Conservation (phyloP, 2,888 invertebrate genomes). For the Teleiodes luculella region DNA sequence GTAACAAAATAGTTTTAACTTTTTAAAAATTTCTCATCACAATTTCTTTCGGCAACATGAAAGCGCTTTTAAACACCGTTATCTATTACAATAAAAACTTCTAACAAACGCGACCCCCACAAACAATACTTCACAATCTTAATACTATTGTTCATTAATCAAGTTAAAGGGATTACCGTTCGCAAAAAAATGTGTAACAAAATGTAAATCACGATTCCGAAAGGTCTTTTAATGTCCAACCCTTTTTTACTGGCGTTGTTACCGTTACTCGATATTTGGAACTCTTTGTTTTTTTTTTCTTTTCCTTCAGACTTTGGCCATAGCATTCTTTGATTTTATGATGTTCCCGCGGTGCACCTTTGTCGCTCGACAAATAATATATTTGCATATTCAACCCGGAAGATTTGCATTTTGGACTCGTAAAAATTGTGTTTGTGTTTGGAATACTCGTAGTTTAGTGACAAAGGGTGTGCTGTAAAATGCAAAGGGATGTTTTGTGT, state of each 20-base stretch:
- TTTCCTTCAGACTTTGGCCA: conserved; percentile 45
- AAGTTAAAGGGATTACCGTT: conserved; percentile 57
- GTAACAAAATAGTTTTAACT: no score
- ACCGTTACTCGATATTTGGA: conserved; percentile 52
- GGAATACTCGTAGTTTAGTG: conserved; percentile 24
- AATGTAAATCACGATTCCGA: conserved; percentile 29
- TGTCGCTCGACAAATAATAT: conserved; percentile 47
- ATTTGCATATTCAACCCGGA: conserved; percentile 66
- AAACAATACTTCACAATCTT: conserved; percentile 53
- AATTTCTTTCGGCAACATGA: conserved; percentile 23
- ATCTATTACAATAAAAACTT: conserved; percentile 19
- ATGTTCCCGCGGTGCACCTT: conserved; percentile 44
- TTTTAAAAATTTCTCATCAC: no score
- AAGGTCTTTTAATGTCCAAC: conserved; percentile 48
- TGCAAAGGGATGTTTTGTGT: conserved; percentile 14
- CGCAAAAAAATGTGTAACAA: conserved; percentile 32
- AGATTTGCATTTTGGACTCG: conserved; percentile 63
- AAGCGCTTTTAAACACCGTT: conserved; percentile 35
- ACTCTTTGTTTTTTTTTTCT: conserved; percentile 50
- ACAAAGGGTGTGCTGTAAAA: conserved; percentile 46
- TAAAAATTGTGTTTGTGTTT: conserved; percentile 23
- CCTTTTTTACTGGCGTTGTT: conserved; percentile 70
- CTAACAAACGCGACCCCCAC: conserved; percentile 33
- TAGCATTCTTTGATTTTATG: conserved; percentile 52
- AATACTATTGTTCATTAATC: conserved; percentile 69